These are phyloP conservation scores for Sipha flava DNA, from an alignment of 1,140 invertebrate species.

Conservation along the genomic window DNA sequence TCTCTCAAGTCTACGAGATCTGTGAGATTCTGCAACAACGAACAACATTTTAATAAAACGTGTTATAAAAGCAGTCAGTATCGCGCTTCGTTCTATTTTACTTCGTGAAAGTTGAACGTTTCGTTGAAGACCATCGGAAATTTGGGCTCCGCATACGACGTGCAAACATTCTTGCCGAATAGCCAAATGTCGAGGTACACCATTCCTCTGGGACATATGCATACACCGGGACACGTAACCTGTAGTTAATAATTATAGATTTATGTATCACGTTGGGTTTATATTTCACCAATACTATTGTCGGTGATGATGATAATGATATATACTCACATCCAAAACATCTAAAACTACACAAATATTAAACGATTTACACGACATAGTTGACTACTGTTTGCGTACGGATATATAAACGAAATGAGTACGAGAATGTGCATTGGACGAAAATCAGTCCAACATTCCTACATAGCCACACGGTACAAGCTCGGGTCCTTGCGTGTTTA, in stretches of 20 bases:
- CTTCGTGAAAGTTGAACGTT: conserved; percentile 56
- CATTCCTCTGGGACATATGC: conserved; percentile 61
- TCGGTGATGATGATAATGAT: too few relatives aligned
- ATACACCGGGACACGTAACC: conserved; percentile 65
- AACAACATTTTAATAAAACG: not conserved
- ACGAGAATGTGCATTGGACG: not conserved
- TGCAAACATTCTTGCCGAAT: conserved; percentile 53
- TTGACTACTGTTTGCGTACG: not conserved
- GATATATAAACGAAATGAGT: too few relatives aligned
- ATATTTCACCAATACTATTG: too few relatives aligned
- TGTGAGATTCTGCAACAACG: not conserved
- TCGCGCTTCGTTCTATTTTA: conserved; percentile 41
- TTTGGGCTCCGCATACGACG: conserved; percentile 49
- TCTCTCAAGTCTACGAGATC: not conserved
- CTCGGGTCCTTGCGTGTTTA: conserved; percentile 13
- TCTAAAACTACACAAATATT: not conserved
- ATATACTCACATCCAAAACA: not conserved
- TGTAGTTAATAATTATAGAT: conserved; percentile 38
- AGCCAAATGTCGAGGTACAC: conserved; percentile 53
- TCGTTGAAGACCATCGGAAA: conserved; percentile 58
- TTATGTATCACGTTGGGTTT: too few relatives aligned
- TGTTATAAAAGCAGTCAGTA: not conserved
- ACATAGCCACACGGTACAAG: not conserved
- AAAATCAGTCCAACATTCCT: not conserved
- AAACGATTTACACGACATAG: not conserved